phyloP scores from a whole-genome alignment of 2,113 vertebrate species.

The Thinocorus orbignyianus region DNA sequence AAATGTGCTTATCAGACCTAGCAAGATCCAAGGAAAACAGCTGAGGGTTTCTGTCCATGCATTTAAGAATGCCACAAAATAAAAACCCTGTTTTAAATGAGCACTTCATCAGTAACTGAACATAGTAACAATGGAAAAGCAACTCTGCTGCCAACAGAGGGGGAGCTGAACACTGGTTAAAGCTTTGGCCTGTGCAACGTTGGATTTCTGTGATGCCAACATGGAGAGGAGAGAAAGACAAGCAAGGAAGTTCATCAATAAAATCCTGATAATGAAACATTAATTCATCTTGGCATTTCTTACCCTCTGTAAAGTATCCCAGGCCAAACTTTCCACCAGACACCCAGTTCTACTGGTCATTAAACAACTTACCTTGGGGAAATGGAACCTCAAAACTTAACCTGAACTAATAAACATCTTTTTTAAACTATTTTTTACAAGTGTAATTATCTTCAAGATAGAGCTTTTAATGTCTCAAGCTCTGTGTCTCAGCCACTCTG shows the following conservation, averaged over 20 bases:
- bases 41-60: not conserved
- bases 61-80: not conserved
- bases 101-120: not conserved
- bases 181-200: not conserved
- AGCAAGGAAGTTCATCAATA: not conserved
- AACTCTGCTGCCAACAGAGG: not conserved
- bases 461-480: not conserved
- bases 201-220: not conserved
- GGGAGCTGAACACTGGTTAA: not conserved
- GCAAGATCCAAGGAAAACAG: not conserved
- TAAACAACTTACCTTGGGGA: not conserved
- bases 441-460: not conserved
- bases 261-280: not conserved
- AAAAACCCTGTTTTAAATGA: not conserved
- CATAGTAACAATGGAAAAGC: not conserved
- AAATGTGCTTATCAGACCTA: constrained; percentile 19
- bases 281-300: not conserved
- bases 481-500: not conserved
- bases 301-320: not conserved
- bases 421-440: not conserved
- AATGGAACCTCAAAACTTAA: not conserved
- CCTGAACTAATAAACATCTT: not conserved
- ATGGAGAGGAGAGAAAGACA: not conserved
- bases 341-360: not conserved
- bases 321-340: not conserved